These are phyloP conservation scores for Sarcophaga rosellei DNA, from an alignment of 2,888 invertebrate genomes.

Conservation along the genomic window DNA sequence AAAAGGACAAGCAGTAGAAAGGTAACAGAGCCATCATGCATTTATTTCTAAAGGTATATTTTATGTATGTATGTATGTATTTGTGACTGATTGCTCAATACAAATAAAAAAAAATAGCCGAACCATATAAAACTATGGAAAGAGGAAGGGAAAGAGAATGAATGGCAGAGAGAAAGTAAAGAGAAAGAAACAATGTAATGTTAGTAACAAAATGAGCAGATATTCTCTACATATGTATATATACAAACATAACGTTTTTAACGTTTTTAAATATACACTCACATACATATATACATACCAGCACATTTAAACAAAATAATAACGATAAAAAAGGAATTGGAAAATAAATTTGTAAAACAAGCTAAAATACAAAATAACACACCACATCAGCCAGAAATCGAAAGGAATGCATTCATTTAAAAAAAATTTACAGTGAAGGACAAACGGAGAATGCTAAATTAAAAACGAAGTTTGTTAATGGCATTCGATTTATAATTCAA, in stretches of 20 bases:
- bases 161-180: not conserved
- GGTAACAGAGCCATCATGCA: not conserved
- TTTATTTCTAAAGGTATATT: not conserved
- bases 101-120: slow-evolving; percentile 9
- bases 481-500: no score
- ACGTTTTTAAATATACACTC: slow-evolving; percentile 6
- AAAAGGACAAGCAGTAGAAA: slow-evolving; percentile 5
- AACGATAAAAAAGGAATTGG: slow-evolving; percentile 15
- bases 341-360: slow-evolving; percentile 19
- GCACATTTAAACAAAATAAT: slow-evolving; percentile 22
- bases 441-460: no score
- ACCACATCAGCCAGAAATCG: slow-evolving; percentile 2
- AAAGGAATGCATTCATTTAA: slow-evolving; percentile 14
- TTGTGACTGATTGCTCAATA: slow-evolving; percentile 58
- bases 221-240: slow-evolving; percentile 5
- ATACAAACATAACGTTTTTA: slow-evolving; percentile 45
- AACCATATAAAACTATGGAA: slow-evolving; percentile 11
- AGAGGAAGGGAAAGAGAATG: not conserved
- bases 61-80: not conserved
- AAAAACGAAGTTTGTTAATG: no score
- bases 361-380: slow-evolving; percentile 43
- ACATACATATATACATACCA: slow-evolving; percentile 16
- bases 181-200: not conserved
- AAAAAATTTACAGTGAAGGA: no score
- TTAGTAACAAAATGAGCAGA: not conserved